Evolutionary conservation across 2,888 invertebrate species (phyloP).

Genomic region (Tryphoninae sp.): DNA sequence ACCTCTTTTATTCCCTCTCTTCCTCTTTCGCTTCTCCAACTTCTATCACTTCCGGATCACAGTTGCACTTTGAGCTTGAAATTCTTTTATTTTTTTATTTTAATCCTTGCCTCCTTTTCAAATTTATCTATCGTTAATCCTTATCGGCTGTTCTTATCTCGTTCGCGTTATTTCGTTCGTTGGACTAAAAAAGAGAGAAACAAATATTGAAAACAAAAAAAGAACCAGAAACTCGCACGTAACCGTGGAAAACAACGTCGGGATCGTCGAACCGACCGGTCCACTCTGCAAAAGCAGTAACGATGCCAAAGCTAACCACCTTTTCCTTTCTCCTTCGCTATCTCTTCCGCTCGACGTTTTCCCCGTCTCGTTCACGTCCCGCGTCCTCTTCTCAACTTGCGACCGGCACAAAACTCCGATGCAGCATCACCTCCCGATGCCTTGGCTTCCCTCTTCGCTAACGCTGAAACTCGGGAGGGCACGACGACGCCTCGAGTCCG

Average conservation of each 20-base stretch:
- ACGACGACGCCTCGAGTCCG: constrained; percentile 65
- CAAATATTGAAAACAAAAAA: constrained; percentile 1
- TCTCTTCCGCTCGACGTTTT: constrained; percentile 24
- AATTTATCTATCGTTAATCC: neutral
- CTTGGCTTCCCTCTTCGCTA: constrained; percentile 35
- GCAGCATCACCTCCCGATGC: constrained; percentile 65
- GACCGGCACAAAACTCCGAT: constrained; percentile 67
- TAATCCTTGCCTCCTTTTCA: neutral
- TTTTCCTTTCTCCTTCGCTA: constrained; percentile 49
- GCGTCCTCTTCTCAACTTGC: constrained; percentile 65
- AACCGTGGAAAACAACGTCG: constrained; percentile 65
- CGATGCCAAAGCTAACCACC: constrained; percentile 62
- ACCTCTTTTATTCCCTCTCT: constrained; percentile 33
- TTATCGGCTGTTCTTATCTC: neutral
- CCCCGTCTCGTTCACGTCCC: constrained; percentile 25
- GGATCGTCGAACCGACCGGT: constrained; percentile 67
- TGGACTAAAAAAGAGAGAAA: constrained; percentile 5
- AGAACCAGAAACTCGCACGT: constrained; percentile 27
- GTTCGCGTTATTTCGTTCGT: constrained; percentile 36
- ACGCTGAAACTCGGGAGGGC: constrained; percentile 34
- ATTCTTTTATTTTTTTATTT: constrained; percentile 8
- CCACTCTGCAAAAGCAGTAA: constrained; percentile 61
- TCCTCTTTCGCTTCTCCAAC: neutral
- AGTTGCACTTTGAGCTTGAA: constrained; percentile 45
- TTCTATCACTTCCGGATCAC: constrained; percentile 50